Base-by-base conservation (phyloP, 2,888 invertebrate species). In the Stratiomys singularior region DNA sequence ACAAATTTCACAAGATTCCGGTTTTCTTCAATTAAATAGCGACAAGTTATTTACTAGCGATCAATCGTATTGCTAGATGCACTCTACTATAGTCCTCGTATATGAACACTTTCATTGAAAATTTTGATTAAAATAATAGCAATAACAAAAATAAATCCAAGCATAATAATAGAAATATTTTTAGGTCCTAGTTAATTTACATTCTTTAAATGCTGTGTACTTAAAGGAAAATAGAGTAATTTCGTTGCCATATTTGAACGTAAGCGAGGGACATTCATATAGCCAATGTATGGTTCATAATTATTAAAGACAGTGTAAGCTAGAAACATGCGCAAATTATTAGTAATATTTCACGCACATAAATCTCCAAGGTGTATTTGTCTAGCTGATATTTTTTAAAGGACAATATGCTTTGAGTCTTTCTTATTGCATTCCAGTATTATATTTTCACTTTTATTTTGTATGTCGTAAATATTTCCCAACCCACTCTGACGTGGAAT, bases 1-100 rank as follows among this genome's bases (percentile, higher is more conserved):
- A 58, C 74, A 71, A 44, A 78, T 58, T 21, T 58, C 52, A 52
- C 78, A 77, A 71, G 69, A 76, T 56, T 56, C 76, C 74, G 60
- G 71, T 56, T 74, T 74, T 44, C 56, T 78, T 30, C 78, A 76
- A 64, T 56, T 76, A 30, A 76, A 60, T 76, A 76, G 71, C 52
- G 28, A 78, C 46, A 78, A 78, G 56, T 72, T 76, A 56, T 78
- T 78, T 64, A 64, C 78, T 71, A 76, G 64, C 74, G 78, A 78
- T 23, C 37, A 76, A 64, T 78, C 78, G 37, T 76, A 76, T 63
- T 78, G 78, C 63, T 78, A 76, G 64, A 74, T 25, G 18, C 13
- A 72, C 4, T n/a, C n/a, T 69, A 69, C 47, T 47, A 3, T 23
- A 30, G 37, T 74, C 15, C 21, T 58, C 21, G 9, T 52, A 56